Evolutionary conservation across 2,113 vertebrate genomes (phyloP).

Genomic region (Cebidichthys violaceus): DNA sequence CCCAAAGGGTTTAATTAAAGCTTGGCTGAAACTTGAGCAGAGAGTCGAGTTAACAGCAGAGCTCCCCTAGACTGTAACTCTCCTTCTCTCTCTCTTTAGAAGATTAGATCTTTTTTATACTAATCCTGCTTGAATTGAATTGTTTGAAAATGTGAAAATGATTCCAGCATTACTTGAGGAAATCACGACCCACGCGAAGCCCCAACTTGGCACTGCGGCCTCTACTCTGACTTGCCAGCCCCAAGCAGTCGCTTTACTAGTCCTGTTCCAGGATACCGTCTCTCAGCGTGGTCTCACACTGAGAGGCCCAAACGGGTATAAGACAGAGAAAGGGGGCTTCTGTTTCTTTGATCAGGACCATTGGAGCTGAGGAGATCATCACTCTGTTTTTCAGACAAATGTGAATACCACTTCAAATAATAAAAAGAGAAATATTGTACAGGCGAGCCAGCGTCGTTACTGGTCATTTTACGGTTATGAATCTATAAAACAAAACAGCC

Average conservation of each 20-base stretch:
- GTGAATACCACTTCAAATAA: slow-evolving; percentile 57
- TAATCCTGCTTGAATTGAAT: no score
- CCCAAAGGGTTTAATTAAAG: slow-evolving; percentile 28
- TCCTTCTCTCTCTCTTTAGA: slow-evolving; percentile 6
- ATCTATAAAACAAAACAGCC: slow-evolving; percentile 31
- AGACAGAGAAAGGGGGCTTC: slow-evolving; percentile 42
- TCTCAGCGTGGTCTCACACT: slow-evolving; percentile 33
- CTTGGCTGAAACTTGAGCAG: slow-evolving; percentile 44
- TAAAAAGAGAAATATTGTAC: slow-evolving; percentile 26
- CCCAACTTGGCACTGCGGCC: slow-evolving; percentile 31
- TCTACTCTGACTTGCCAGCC: slow-evolving; percentile 26
- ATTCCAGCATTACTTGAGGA: slow-evolving; percentile 62
- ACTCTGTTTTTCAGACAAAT: slow-evolving; percentile 51
- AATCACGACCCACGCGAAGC: slow-evolving; percentile 14
- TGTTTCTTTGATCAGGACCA: slow-evolving; percentile 62
- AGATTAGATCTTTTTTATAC: slow-evolving; percentile 29
- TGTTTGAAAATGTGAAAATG: slow-evolving; percentile 50
- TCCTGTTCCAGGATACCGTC: slow-evolving; percentile 23
- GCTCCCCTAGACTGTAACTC: slow-evolving; percentile 15
- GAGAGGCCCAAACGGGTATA: slow-evolving; percentile 11
- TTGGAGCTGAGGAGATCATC: slow-evolving; percentile 60
- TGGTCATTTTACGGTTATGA: slow-evolving; percentile 28
- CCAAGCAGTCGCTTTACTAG: slow-evolving; percentile 53
- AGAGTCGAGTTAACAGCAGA: slow-evolving; percentile 4
- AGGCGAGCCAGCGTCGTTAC: slow-evolving; percentile 5